Evolutionary conservation across 1,140 invertebrate genomes (phyloP), one percentile per base, ranked within the genome.

Genomic region (Dufourea novaeangliae): DNA sequence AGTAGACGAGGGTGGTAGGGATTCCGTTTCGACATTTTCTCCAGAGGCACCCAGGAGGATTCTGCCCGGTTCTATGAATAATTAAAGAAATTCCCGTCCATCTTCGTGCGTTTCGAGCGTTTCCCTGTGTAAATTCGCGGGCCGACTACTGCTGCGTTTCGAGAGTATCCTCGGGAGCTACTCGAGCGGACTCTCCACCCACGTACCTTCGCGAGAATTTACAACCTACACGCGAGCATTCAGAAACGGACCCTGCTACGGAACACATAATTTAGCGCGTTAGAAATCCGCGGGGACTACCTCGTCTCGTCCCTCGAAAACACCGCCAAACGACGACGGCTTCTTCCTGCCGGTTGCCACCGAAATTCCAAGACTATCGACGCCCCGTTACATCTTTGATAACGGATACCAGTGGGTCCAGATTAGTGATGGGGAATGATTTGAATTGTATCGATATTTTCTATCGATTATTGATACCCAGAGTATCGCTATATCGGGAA

Each of bases 181-280:
- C 73, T 76, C 66, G 73, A 50, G 22, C 73, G 41, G 37, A 68
- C 54, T 59, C 72, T 67, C 73, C 73, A 76, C 73, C 73, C 73
- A 76, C 73, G 66, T 75, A 66, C 46, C 39, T 22, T 11, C 66
- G 66, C 39, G 66, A 68, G n/a, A 76, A 76, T 76, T 75, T 76
- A 76, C 73, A 59, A 69, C 73, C 73, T 69, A 69, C 73, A 61
- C 66, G 52, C 17, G 67, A n/a, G n/a, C 67, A 76, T 69, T 76
- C 66, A 61, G 64, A 61, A 69, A 76, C 66, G 39, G 41, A 69
- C 56, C 73, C n/a, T n/a, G 39, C 29, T 29, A 27, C 66, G 73
- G 25, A 69, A 59, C 73, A 69, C 54, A 50, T 76, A 69, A 76
- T 76, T 76, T 69, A 76, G 54, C 66, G 20, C 34, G 64, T 46